Percentiles rank a stretch among this genome's conserved stretches.
Evolutionary conservation across 2,113 vertebrate genomes (phyloP).

Genomic region (Trematomus loennbergii): DNA sequence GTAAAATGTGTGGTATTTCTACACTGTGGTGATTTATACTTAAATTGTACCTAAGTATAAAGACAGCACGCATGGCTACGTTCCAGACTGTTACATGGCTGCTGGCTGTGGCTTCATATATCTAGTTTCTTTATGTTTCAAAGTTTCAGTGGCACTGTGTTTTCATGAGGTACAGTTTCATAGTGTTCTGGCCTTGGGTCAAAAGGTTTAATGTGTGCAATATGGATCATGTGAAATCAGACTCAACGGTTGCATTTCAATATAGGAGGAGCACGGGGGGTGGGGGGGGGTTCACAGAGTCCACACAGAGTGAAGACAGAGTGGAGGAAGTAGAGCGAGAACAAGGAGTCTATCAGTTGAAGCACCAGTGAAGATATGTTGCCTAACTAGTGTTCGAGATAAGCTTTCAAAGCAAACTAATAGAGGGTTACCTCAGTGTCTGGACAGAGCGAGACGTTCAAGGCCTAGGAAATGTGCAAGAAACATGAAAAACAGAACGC

Average conservation of each 20-base stretch:
- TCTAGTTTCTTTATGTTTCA: background rate
- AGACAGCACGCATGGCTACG: too few species aligned
- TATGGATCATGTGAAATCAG: background rate
- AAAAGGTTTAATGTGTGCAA: background rate
- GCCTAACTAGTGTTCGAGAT: slow-evolving; percentile 66
- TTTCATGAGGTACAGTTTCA: background rate
- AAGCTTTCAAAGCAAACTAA: slow-evolving; percentile 44
- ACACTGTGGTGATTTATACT: too few species aligned
- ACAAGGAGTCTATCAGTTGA: slow-evolving; percentile 15
- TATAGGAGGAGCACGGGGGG: background rate
- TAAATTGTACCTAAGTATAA: too few species aligned
- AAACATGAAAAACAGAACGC: background rate
- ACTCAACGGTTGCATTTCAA: background rate
- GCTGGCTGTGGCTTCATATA: too few species aligned
- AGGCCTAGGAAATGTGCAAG: slow-evolving; percentile 5
- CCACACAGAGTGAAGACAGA: slow-evolving; percentile 37
- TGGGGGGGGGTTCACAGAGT: slow-evolving; percentile 18
- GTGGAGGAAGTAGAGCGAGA: slow-evolving; percentile 15
- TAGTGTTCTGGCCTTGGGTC: background rate
- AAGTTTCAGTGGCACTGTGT: too few species aligned
- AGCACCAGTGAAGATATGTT: slow-evolving; percentile 66
- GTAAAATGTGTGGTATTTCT: too few species aligned
- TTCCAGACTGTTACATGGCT: too few species aligned
- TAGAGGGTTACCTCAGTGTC: slow-evolving; percentile 22
- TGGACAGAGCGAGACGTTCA: slow-evolving; percentile 34